A percentile compares a stretch with the other conserved stretches of the same genome.
Evolutionary conservation across 2,888 invertebrate species (phyloP).

Genomic region (Amblyjoppa fuscipennis): DNA sequence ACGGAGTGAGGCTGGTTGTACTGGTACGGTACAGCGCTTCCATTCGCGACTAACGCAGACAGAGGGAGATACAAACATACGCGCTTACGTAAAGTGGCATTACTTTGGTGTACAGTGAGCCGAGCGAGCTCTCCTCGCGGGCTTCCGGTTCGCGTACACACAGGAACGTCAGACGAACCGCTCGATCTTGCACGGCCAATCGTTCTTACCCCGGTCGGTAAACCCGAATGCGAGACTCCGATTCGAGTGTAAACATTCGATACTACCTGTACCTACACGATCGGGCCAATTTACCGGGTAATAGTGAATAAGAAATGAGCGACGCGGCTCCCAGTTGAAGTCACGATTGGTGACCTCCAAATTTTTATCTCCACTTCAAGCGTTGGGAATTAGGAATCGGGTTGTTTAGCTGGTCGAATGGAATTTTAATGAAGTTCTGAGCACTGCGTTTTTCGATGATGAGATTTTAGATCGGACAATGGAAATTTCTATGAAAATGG

Average conservation of each 20-base stretch:
- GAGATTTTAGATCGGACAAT: too few species aligned
- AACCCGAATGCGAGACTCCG: conserved; percentile 7
- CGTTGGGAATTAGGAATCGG: too few species aligned
- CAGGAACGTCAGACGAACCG: not conserved
- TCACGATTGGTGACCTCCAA: too few species aligned
- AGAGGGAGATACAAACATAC: conserved; percentile 17
- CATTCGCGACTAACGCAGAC: not conserved
- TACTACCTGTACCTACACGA: conserved; percentile 5
- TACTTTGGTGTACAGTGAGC: not conserved
- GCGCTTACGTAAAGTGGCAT: conserved; percentile 39
- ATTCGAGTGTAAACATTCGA: conserved; percentile 32
- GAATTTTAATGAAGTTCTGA: too few species aligned
- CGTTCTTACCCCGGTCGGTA: conserved; percentile 10
- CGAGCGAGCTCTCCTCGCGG: conserved; percentile 15
- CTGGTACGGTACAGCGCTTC: not conserved
- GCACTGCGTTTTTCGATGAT: too few species aligned
- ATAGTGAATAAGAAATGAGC: not conserved
- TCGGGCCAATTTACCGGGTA: not conserved
- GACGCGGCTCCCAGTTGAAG: not conserved
- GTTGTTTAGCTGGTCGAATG: too few species aligned
- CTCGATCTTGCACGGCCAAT: not conserved
- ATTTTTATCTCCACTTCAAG: too few species aligned
- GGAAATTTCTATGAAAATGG: too few species aligned
- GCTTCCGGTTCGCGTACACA: not conserved
- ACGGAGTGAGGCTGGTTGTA: conserved; percentile 6